These are phyloP conservation scores for Crenichthys baileyi DNA, from an alignment of 2,797 vertebrate species.

Conservation along the genomic window DNA sequence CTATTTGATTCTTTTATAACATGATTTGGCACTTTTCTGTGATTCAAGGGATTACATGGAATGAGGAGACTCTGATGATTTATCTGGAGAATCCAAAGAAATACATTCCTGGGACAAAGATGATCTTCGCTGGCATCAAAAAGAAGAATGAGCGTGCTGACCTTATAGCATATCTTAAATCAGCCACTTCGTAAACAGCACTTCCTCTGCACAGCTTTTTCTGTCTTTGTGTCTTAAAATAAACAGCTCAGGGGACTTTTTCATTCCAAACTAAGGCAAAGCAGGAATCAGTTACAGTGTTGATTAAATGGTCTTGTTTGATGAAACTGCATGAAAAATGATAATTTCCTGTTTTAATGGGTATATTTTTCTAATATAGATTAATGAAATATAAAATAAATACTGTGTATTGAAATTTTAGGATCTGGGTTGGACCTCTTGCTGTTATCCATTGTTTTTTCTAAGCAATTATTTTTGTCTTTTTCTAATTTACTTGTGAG, in stretches of 20 bases:
- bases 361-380: conserved; percentile 55
- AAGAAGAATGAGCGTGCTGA: conserved; percentile 88
- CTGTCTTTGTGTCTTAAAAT: conserved; percentile 9
- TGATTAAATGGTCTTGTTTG: conserved; percentile 21
- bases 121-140: conserved; percentile 89
- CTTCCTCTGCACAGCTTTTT: background rate
- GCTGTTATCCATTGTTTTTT: conserved; percentile 10
- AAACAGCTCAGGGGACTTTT: conserved; percentile 17
- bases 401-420: conserved; percentile 44
- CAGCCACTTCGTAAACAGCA: conserved; percentile 78
- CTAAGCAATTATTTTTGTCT: conserved; percentile 17
- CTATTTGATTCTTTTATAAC: background rate
- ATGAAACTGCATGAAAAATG: conserved; percentile 50
- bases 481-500: conserved; percentile 16
- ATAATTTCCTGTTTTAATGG: conserved; percentile 67
- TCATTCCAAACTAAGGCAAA: conserved; percentile 16
- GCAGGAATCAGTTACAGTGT: conserved; percentile 9
- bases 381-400: conserved; percentile 50
- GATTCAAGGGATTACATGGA: conserved; percentile 81
- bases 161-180: conserved; percentile 87
- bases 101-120: conserved; percentile 90
- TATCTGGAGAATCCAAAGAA: conserved; percentile 93
- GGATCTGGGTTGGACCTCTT: conserved; percentile 19
- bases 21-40: background rate
- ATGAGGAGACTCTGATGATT: conserved; percentile 81